Evolutionary conservation across 2,797 vertebrate species (phyloP).

Genomic region (Botia kubotai): DNA sequence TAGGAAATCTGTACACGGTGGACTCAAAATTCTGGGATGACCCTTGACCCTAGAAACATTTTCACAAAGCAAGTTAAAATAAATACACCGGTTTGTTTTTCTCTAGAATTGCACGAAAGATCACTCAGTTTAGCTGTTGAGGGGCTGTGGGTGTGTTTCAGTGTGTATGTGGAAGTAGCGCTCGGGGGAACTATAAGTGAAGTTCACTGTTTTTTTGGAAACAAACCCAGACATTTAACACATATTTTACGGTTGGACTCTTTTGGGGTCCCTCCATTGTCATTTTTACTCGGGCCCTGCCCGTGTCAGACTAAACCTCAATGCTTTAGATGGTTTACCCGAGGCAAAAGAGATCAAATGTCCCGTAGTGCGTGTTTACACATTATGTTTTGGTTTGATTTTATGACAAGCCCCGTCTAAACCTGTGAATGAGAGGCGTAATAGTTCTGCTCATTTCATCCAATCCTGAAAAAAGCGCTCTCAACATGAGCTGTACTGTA

Average conservation of each 20-base stretch:
- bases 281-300: constrained; percentile 30
- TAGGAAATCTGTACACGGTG: too few relatives aligned
- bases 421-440: constrained; percentile 56
- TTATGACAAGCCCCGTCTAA: constrained; percentile 43
- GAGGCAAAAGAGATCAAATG: constrained; percentile 33
- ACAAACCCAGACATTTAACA: constrained; percentile 42
- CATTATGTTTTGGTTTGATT: constrained; percentile 40
- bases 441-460: constrained; percentile 49
- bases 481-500: constrained; percentile 20
- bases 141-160: neutral
- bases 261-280: constrained; percentile 34
- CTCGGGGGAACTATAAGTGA: constrained; percentile 1
- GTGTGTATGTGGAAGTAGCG: neutral
- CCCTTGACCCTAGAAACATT: too few relatives aligned
- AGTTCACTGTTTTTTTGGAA: constrained; percentile 11
- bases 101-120: neutral
- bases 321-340: constrained; percentile 15
- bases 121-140: neutral
- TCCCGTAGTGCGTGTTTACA: constrained; percentile 16
- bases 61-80: neutral
- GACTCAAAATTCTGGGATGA: too few relatives aligned
- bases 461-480: constrained; percentile 13
- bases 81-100: neutral
- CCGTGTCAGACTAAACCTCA: constrained; percentile 32
- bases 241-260: constrained; percentile 37